These are phyloP conservation scores for Dendronephthya gigantea DNA, from an alignment of 64 coral and sea anemone genomes.

Conservation along the genomic window DNA sequence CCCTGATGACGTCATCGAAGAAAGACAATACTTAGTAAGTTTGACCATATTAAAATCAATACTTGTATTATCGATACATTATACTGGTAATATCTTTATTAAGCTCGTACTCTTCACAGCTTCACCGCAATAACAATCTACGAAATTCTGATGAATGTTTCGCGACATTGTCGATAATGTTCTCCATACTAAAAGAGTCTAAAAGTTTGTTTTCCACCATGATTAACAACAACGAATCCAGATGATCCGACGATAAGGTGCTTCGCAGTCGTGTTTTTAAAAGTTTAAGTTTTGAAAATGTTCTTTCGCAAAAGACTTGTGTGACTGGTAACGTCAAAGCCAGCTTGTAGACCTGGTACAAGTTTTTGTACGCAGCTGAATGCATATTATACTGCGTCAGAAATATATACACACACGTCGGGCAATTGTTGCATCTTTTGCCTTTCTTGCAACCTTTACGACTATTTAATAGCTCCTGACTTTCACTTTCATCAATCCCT, in stretches of 20 bases:
- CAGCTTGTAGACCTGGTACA: constrained; percentile 1
- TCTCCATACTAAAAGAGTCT: neutral
- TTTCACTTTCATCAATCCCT: too few species aligned
- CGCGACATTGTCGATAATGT: neutral
- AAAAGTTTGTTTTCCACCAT: constrained; percentile 8
- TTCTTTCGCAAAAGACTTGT: constrained; percentile 7
- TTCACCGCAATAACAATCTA: neutral
- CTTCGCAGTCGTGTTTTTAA: too few species aligned
- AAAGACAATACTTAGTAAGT: too few species aligned
- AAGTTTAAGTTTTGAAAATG: neutral
- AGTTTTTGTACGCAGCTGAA: neutral
- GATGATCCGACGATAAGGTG: too few species aligned
- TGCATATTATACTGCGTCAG: constrained; percentile 3
- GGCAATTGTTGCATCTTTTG: constrained; percentile 2
- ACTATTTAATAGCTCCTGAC: too few species aligned
- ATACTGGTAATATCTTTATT: too few species aligned
- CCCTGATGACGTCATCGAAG: too few species aligned
- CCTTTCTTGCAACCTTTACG: too few species aligned
- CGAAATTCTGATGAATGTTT: neutral
- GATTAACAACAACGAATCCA: neutral
- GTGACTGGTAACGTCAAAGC: neutral
- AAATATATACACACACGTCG: neutral
- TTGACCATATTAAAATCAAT: too few species aligned
- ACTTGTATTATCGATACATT: too few species aligned
- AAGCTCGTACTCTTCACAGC: neutral